These are phyloP conservation scores for Syrmaticus mikado DNA, from an alignment of 2,113 vertebrate species.

Conservation along the genomic window DNA sequence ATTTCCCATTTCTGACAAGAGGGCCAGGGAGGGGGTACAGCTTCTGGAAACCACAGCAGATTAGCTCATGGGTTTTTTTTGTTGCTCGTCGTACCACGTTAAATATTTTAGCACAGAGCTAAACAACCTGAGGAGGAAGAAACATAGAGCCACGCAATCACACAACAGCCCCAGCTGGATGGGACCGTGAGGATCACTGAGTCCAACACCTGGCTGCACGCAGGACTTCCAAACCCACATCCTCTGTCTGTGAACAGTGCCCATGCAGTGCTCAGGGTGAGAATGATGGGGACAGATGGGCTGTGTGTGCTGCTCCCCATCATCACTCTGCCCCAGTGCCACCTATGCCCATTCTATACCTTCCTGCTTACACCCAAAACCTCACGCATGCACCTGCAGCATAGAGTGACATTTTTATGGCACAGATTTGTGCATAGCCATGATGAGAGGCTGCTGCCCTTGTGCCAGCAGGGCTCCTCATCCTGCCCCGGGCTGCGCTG, in stretches of 20 bases:
- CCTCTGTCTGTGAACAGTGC: not conserved
- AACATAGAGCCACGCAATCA: too few relatives aligned
- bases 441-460: not conserved
- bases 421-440: not conserved
- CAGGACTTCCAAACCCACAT: too few relatives aligned
- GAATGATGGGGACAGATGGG: not conserved
- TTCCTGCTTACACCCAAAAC: not conserved
- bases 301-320: not conserved
- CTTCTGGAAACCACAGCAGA: conserved; percentile 10
- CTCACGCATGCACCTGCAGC: not conserved
- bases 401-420: not conserved
- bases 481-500: not conserved
- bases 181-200: too few relatives aligned
- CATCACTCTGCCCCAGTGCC: rapidly evolving
- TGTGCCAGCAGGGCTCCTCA: not conserved
- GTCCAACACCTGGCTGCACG: not conserved
- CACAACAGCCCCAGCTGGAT: not conserved
- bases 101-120: not conserved
- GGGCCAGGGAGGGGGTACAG: not conserved
- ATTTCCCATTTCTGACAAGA: conserved; percentile 16
- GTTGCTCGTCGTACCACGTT: not conserved
- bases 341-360: not conserved
- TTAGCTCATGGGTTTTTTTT: not conserved
- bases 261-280: not conserved
- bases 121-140: not conserved